Evolutionary conservation across 1,140 invertebrate species (phyloP), one percentile per base, ranked within the genome.

Genomic region (Tetragonula clypearis): DNA sequence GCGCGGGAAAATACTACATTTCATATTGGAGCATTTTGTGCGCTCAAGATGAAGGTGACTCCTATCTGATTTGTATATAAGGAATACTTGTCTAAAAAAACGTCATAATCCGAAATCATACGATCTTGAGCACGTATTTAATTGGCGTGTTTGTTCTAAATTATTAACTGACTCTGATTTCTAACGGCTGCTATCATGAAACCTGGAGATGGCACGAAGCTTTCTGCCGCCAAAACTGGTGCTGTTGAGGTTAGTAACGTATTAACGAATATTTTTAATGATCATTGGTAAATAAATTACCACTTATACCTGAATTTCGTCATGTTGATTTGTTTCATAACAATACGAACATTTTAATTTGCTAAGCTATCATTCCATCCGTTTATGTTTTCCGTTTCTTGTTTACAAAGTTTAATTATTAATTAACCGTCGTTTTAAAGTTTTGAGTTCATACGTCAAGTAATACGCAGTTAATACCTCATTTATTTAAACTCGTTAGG

Each of bases 191-290:
- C 74, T 88, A 94, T 81, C 90, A 94, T 94, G 93, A 94, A 91
- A 92, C 91, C 92, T 66, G 93, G 87, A 89, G 86, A 87, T 79
- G 88, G 87, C 23, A 91, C 89, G 2, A 92, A 92, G 90, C 85
- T 92, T 89, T 86, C 91, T 89, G 75, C 90, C 80, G 87, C 85
- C 87, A 91, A 93, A 92, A 92, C 82, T 71, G 78, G 30, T 79
- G 19, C 55, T 80, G 55, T 87, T 74, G 92, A 93, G 93, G 93
- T 94, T 94, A 93, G 90, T 90, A 82, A 41, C 62, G 73, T 74
- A 80, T 68, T 80, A 81, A 79, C 65, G 14, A 73, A 0, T 12
- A 62, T 65, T 69, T 72, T 0, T 17, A 15, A 30, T 30, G n/a
- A 76, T 60, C 30, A 9, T 21, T 21, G 11, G 1, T 21, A 69